Evolutionary conservation across 2,797 vertebrate species (phyloP).

Genomic region (Hafferia zeledoni): DNA sequence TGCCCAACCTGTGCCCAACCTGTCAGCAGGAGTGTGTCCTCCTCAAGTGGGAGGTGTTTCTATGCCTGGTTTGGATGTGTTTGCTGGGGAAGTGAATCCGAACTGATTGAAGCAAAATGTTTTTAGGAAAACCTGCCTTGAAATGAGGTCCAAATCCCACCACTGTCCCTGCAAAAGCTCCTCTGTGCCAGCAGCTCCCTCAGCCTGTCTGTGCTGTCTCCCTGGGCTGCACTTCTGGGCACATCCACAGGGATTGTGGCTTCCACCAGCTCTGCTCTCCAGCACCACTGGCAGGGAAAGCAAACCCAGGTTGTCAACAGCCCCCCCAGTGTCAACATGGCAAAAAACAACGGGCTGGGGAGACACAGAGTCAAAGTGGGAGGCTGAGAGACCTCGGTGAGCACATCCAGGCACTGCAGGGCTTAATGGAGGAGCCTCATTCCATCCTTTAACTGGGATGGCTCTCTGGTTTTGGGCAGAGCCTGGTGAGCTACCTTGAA

Average conservation of each 20-base stretch:
- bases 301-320: neutral
- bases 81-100: neutral
- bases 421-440: accelerated
- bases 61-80: neutral
- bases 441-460: neutral
- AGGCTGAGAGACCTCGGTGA: neutral
- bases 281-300: neutral
- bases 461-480: neutral
- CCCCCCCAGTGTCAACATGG: neutral
- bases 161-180: neutral
- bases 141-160: neutral
- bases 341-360: neutral
- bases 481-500: neutral
- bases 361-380: neutral
- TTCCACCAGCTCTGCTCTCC: neutral
- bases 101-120: neutral
- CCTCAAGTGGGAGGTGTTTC: neutral
- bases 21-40: neutral
- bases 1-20: neutral
- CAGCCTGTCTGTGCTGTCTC: neutral
- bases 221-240: neutral
- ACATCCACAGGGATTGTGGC: neutral
- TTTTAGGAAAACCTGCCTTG: neutral
- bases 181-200: neutral
- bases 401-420: neutral